Conservation (phyloP, 2,113 vertebrate genomes). For the Alectura lathami region DNA sequence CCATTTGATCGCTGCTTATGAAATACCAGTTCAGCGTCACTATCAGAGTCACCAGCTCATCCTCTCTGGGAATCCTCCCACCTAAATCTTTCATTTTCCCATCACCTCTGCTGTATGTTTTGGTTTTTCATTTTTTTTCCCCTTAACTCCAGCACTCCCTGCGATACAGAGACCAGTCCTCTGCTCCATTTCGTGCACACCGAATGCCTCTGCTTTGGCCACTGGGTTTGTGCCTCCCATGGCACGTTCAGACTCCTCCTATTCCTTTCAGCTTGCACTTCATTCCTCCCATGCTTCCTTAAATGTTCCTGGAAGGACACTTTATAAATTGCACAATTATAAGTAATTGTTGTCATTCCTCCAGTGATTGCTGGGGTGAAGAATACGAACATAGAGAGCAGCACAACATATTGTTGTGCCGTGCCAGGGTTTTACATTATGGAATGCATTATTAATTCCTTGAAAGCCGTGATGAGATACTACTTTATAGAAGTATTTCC, state of each 20-base stretch:
- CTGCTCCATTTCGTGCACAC: neutral
- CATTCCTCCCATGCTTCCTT: constrained; percentile 28
- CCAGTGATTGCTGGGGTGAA: constrained; percentile 18
- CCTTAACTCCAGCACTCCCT: neutral
- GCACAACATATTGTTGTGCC: neutral
- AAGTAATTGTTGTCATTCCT: constrained; percentile 41
- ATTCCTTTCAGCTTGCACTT: constrained; percentile 1
- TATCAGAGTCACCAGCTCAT: neutral
- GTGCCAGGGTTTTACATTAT: neutral
- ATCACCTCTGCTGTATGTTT: neutral
- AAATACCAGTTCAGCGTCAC: neutral
- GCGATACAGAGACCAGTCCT: neutral
- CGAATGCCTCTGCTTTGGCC: neutral
- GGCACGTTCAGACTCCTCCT: neutral
- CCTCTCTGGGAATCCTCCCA: neutral
- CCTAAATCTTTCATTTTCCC: neutral
- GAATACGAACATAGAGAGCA: neutral
- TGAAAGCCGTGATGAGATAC: neutral
- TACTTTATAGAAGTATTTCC: constrained; percentile 6
- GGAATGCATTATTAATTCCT: constrained; percentile 45
- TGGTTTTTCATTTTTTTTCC: neutral
- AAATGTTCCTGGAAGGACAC: constrained; percentile 46
- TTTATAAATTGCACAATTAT: constrained; percentile 53
- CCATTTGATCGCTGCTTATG: neutral
- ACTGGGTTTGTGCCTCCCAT: neutral